A percentile compares a stretch with the other conserved stretches of the same genome.
phyloP scores from a whole-genome alignment of 1,140 invertebrate genomes.

The Lineus longissimus region DNA sequence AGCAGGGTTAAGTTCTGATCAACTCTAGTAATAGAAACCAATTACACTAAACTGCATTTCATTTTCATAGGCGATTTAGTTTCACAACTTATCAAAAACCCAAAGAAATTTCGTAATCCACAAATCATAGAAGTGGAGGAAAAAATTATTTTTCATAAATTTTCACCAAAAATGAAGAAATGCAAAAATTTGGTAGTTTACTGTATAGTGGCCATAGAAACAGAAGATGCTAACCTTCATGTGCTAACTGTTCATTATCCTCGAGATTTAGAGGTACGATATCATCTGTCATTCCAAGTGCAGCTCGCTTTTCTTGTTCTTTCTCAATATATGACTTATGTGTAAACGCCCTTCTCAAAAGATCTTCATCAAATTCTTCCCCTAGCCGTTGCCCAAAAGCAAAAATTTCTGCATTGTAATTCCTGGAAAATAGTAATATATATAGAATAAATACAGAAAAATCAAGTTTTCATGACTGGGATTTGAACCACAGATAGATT shows the following conservation, averaged over 20 bases:
- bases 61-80: too few species aligned
- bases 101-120: too few species aligned
- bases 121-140: too few species aligned
- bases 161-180: too few species aligned
- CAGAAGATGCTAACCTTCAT: slow-evolving; percentile 57
- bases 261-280: slow-evolving; percentile 58
- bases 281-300: slow-evolving; percentile 63
- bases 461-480: too few species aligned
- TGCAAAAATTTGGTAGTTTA: too few species aligned
- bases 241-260: slow-evolving; percentile 67
- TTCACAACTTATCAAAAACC: too few species aligned
- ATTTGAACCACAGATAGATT: too few species aligned
- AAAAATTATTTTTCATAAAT: too few species aligned
- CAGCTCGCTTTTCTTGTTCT: slow-evolving; percentile 65
- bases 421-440: slow-evolving; percentile 57
- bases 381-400: slow-evolving; percentile 79
- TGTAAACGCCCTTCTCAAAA: slow-evolving; percentile 73
- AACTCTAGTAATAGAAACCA: too few species aligned
- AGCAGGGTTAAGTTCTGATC: too few species aligned
- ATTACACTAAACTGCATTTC: too few species aligned
- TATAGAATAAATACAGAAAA: slow-evolving; percentile 2
- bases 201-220: neutral
- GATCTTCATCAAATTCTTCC: slow-evolving; percentile 72
- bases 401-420: slow-evolving; percentile 81
- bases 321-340: slow-evolving; percentile 72